These are phyloP conservation scores for Lepidotrigona ventralis DNA, from an alignment of 1,140 invertebrate species.

Conservation along the genomic window DNA sequence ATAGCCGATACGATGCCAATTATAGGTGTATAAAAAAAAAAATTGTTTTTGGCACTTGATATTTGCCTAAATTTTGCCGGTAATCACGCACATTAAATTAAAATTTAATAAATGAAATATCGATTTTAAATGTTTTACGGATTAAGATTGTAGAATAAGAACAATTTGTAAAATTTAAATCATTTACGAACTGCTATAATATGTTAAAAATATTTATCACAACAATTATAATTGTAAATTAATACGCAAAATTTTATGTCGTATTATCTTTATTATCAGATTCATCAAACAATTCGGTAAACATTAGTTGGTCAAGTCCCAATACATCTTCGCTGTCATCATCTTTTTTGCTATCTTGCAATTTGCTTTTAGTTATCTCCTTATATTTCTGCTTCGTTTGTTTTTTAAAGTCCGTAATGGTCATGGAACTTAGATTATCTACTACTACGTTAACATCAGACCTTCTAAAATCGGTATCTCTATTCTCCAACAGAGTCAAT, in stretches of 20 bases:
- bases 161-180: not conserved
- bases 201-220: not conserved
- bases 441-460: constrained; percentile 63
- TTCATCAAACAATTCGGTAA: not conserved
- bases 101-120: not conserved
- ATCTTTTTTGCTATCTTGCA: not conserved
- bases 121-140: not conserved
- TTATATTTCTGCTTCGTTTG: constrained; percentile 13
- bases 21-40: not conserved
- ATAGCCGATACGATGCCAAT: not conserved
- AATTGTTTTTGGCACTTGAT: not conserved
- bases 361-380: not conserved
- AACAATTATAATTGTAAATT: not conserved
- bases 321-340: not conserved
- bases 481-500: constrained; percentile 80
- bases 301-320: not conserved
- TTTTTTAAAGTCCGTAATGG: constrained; percentile 36
- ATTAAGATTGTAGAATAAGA: not conserved
- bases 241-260: not conserved
- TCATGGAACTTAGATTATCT: constrained; percentile 39
- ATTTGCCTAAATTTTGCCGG: not conserved
- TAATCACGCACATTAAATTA: no score
- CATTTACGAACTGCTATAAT: not conserved
- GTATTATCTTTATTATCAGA: not conserved
- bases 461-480: constrained; percentile 67